Base-by-base conservation (phyloP, 2,113 vertebrate species). In the Daboia siamensis region DNA sequence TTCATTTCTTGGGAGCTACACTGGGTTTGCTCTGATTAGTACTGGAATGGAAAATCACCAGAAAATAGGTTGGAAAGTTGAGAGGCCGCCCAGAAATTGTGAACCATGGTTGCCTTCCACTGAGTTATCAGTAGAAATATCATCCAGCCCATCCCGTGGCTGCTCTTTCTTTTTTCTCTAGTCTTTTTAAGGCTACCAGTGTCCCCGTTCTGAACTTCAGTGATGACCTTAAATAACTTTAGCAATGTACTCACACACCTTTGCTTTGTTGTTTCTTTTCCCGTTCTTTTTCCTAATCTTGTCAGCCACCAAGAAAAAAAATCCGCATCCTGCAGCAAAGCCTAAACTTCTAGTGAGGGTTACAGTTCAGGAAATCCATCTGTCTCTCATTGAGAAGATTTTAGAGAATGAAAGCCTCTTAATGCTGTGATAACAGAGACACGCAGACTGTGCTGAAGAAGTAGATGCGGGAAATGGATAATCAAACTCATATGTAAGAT, bases 301-400 rank as follows among this genome's bases (percentile, higher is more conserved):
- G 96, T 90, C 64, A 93, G 21, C n/a, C 55, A 89, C 29, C 5
- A 13, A 90, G 95, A 93, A 90, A 57, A 51, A 57, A 90, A 91
- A 39, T 91, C 74, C 56, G 93, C 91, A 91, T 92, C 15, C 89
- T 95, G 46, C 59, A 57, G 91, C 90, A 95, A 94, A 95, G 93
- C 93, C 13, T 93, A 95, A 95, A 90, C 69, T 95, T 96, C 88
- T 94, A 94, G 3, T 91, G 84, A 92, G 90, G 46, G 59, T 96
- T 92, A 51, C 13, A 91, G 39, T 95, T 94, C 33, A 13, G 7
- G 92, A 12, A 87, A 94, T 92, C 95, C 90, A 92, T 89, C 94
- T 93, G 13, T 69, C 91, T 87, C 10, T 93, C 21, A 87, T 90
- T 95, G 92, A 92, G 93, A 94, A 92, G 6, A 85, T 74, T 95